Evolutionary conservation across 1,140 invertebrate genomes (phyloP), one percentile per base, ranked within the genome.

Genomic region (Oreohelix idahoensis): DNA sequence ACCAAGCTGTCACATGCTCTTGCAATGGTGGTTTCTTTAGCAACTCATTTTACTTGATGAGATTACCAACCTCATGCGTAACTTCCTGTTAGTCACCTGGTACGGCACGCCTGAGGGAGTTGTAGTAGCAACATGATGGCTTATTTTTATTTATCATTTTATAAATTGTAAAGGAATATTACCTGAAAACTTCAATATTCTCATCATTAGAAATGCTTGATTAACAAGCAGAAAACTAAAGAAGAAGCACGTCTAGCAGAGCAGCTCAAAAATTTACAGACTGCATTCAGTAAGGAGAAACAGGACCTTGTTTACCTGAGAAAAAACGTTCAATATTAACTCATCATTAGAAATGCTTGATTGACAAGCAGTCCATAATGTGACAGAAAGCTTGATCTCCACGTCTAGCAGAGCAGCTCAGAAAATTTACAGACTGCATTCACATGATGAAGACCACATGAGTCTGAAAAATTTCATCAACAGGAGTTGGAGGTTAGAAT

Each of bases 161-260:
- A n/a, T n/a, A n/a, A n/a, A n/a, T n/a, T n/a, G n/a, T n/a, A n/a
- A n/a, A n/a, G n/a, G n/a, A n/a, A n/a, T n/a, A n/a, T n/a, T n/a
- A n/a, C n/a, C n/a, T n/a, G n/a, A n/a, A n/a, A n/a, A n/a, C n/a
- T n/a, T n/a, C n/a, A n/a, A n/a, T n/a, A n/a, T n/a, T n/a, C n/a
- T n/a, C n/a, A n/a, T n/a, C 29, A 26, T 36, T 36, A 77, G 78
- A 35, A 79, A 69, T 69, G 29, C 49, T n/a, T 66, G 20, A 20
- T 69, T 53, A 38, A 38, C 0, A 58, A 79, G n/a, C 78, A 79
- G 36, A 79, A 51, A 42, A 38, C 32, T 1, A 79, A 38, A 45
- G 26, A 63, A 13, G 78, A 79, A n/a, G 39, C 29, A 26, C 38
- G 0, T 1, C 13, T 51, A 32, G 49, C 20, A 26, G 35, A 79